phyloP scores from a whole-genome alignment of 2,797 vertebrate genomes.

The Enteromius argenteus region DNA sequence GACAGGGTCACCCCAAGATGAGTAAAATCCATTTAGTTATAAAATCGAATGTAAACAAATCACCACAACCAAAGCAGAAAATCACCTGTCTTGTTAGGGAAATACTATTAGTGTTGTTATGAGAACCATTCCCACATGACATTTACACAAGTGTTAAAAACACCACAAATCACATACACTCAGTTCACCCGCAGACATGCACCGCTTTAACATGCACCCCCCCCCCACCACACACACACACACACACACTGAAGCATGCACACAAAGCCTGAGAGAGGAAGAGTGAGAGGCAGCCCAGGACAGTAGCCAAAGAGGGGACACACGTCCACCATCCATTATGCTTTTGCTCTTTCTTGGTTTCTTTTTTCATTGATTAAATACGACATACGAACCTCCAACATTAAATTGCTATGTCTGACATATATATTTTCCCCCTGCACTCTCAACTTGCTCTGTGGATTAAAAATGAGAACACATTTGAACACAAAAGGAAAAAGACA shows the following conservation, averaged over 20 bases:
- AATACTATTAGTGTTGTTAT: slow-evolving; percentile 77
- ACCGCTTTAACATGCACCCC: slow-evolving; percentile 80
- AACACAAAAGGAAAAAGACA: slow-evolving; percentile 34
- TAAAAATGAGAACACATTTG: slow-evolving; percentile 72
- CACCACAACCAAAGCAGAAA: slow-evolving; percentile 65
- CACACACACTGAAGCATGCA: slow-evolving; percentile 53
- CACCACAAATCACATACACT: neutral
- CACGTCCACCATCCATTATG: slow-evolving; percentile 60
- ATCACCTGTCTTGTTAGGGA: slow-evolving; percentile 66
- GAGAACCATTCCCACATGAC: slow-evolving; percentile 20
- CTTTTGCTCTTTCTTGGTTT: slow-evolving; percentile 48
- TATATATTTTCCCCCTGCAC: slow-evolving; percentile 99
- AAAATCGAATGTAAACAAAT: slow-evolving; percentile 55
- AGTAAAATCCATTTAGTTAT: slow-evolving; percentile 72
- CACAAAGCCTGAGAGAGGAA: slow-evolving; percentile 87
- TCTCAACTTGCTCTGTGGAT: slow-evolving; percentile 95
- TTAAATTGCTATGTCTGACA: slow-evolving; percentile 99
- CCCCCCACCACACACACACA: slow-evolving; percentile 16
- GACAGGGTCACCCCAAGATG: slow-evolving; percentile 29
- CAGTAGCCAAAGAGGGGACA: slow-evolving; percentile 74
- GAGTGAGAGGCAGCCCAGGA: slow-evolving; percentile 79
- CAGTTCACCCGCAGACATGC: slow-evolving; percentile 68
- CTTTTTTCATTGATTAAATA: slow-evolving; percentile 32
- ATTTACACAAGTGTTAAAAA: neutral
- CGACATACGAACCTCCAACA: slow-evolving; percentile 99